Percentiles rank a stretch among this genome's conserved stretches.
Evolutionary conservation across 2,888 invertebrate species (phyloP).

Genomic region (Drosophila prolongata): DNA sequence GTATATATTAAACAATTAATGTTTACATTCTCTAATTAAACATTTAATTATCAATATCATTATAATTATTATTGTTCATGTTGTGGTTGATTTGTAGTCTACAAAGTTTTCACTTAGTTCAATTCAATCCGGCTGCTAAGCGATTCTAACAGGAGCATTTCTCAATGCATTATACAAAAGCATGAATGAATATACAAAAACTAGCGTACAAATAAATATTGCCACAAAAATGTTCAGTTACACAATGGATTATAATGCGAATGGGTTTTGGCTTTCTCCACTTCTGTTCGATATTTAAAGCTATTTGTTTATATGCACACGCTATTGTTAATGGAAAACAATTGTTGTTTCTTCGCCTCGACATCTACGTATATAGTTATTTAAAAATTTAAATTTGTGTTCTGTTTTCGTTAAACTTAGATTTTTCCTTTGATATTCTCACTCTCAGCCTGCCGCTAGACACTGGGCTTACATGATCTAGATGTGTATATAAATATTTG

Average conservation of each 20-base stretch:
- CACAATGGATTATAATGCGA: slow-evolving; percentile 30
- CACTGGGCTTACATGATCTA: slow-evolving; percentile 71
- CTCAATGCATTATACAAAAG: slow-evolving; percentile 23
- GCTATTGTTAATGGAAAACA: slow-evolving; percentile 72
- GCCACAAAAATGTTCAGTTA: slow-evolving; percentile 40
- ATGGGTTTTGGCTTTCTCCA: slow-evolving; percentile 22
- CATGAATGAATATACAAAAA: slow-evolving; percentile 27
- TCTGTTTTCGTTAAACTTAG: slow-evolving; percentile 16
- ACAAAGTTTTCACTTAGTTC: slow-evolving; percentile 61
- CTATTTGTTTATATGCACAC: slow-evolving; percentile 70
- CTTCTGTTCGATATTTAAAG: slow-evolving; percentile 62
- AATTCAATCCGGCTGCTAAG: slow-evolving; percentile 48
- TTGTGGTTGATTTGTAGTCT: slow-evolving; percentile 63
- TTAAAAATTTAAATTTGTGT: slow-evolving; percentile 51
- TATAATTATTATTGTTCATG: slow-evolving; percentile 73
- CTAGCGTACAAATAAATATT: slow-evolving; percentile 55
- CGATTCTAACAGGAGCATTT: slow-evolving; percentile 68
- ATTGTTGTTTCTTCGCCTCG: slow-evolving; percentile 44
- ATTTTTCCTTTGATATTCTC: slow-evolving; percentile 60
- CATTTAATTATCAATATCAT: slow-evolving; percentile 51
- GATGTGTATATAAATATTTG: slow-evolving; percentile 50
- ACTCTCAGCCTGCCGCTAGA: slow-evolving; percentile 74
- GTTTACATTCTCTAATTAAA: slow-evolving; percentile 56
- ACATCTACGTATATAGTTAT: slow-evolving; percentile 40
- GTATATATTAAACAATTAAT: slow-evolving; percentile 14